Base-by-base conservation (phyloP, 2,797 vertebrate genomes). In the Otolemur crassicaudatus region DNA sequence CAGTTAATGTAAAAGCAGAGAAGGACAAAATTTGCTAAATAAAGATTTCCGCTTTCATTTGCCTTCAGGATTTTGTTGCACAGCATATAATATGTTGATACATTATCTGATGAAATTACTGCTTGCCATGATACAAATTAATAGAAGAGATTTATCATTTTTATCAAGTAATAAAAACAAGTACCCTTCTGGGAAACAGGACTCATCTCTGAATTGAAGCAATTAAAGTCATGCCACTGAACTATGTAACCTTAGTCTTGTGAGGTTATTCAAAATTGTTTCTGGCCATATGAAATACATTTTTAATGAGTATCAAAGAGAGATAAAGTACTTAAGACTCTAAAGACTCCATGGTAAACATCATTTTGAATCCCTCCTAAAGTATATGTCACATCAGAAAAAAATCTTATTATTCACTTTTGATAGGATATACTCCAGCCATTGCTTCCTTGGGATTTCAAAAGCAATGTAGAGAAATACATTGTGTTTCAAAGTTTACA, bases 221-320 rank as follows among this genome's bases (percentile, higher is more conserved):
- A 96, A 97, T 97, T 96, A 94, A 94, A 94, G 80, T 69, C 37
- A 93, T 94, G 81, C 67, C 84, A 96, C 69, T 92, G 86, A 96
- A 90, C 53, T 34, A 93, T 69, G 95, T 34, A 93, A 90, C 56
- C 53, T 93, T 94, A 94, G 79, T 87, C 81, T 95, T 94, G 22
- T 84, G 87, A 95, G 93, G 87, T 97, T 97, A 94, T 96, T 95
- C 95, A 96, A 96, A 95, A 97, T 97, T 92, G 90, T 89, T 95
- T 97, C 87, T 97, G 93, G 84, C 94, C 90, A 94, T 70, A 91
- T 63, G 56, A 96, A 97, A 97, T 95, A 92, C 77, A 97, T 97
- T 97, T 96, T 96, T 97, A 96, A 97, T 97, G 94, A 94, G 90
- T 31, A 93, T 56, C 72, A 81, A 22, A 90, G 87, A 96, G 46